Percentiles rank a stretch among this genome's conserved stretches.
Conservation (phyloP, 2,113 vertebrate genomes). For the Felis chaus region DNA sequence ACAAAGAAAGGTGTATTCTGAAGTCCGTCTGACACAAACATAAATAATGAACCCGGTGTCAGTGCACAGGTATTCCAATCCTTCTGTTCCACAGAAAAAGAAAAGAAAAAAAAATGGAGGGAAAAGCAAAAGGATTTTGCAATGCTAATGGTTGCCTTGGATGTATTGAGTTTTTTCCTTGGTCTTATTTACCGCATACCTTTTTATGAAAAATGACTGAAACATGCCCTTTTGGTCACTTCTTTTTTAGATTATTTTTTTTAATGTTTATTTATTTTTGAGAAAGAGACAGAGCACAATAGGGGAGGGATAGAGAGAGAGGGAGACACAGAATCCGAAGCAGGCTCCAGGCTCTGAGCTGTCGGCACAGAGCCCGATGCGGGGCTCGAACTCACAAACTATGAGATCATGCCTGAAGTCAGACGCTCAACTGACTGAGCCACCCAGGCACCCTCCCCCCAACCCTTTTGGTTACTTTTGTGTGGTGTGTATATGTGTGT, state of each 20-base stretch:
- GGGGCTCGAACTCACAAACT: too few species aligned
- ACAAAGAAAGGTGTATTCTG: not conserved
- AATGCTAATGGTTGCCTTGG: not conserved
- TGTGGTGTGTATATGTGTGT: not conserved
- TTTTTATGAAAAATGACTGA: not conserved
- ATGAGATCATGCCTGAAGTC: too few species aligned
- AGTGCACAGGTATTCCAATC: not conserved
- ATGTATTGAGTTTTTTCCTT: not conserved
- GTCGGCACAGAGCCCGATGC: too few species aligned
- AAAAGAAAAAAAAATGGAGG: not conserved
- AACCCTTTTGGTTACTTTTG: not conserved
- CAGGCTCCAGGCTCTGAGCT: too few species aligned
- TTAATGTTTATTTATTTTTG: too few species aligned
- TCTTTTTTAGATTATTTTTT: not conserved
- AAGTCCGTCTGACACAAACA: not conserved
- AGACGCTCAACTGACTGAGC: too few species aligned
- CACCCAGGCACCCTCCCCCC: too few species aligned
- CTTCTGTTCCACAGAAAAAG: not conserved
- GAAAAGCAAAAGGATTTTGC: not conserved
- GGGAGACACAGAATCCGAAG: too few species aligned
- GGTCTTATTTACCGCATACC: not conserved
- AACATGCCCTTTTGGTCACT: not conserved
- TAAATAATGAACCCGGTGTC: not conserved
- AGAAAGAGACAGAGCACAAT: too few species aligned
- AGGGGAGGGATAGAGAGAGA: too few species aligned